phyloP scores from a whole-genome alignment of 2,888 invertebrate genomes.

The Macrophya annulata region DNA sequence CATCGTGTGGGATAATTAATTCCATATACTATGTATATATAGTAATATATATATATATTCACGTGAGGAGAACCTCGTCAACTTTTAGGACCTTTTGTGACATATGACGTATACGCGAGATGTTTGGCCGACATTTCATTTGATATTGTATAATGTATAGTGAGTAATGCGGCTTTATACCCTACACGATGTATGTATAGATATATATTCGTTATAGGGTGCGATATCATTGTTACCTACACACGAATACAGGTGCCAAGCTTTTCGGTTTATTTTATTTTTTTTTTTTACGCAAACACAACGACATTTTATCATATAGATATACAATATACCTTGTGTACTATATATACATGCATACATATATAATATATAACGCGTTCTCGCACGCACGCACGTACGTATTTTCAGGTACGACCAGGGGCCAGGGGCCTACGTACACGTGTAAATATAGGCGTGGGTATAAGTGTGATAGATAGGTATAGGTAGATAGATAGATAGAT shows the following conservation, averaged over 20 bases:
- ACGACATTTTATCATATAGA: neutral
- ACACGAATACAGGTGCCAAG: neutral
- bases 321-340: neutral
- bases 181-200: neutral
- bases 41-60: neutral
- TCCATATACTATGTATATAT: neutral
- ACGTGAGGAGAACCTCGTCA: slow-evolving; percentile 11
- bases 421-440: slow-evolving; percentile 37
- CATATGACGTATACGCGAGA: neutral
- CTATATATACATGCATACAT: neutral
- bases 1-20: slow-evolving; percentile 15
- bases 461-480: slow-evolving; percentile 15
- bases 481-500: slow-evolving; percentile 11
- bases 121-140: slow-evolving; percentile 18
- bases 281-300: neutral
- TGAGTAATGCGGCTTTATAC: neutral
- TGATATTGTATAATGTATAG: neutral
- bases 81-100: neutral
- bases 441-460: slow-evolving; percentile 51
- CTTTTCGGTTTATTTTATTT: neutral
- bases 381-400: slow-evolving; percentile 16
- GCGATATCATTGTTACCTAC: slow-evolving; percentile 20
- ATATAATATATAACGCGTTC: neutral
- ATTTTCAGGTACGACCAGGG: neutral
- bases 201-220: neutral